Percentiles rank a stretch among this genome's conserved stretches.
Conservation (phyloP, 2,888 invertebrate species). For the Hyles lineata region DNA sequence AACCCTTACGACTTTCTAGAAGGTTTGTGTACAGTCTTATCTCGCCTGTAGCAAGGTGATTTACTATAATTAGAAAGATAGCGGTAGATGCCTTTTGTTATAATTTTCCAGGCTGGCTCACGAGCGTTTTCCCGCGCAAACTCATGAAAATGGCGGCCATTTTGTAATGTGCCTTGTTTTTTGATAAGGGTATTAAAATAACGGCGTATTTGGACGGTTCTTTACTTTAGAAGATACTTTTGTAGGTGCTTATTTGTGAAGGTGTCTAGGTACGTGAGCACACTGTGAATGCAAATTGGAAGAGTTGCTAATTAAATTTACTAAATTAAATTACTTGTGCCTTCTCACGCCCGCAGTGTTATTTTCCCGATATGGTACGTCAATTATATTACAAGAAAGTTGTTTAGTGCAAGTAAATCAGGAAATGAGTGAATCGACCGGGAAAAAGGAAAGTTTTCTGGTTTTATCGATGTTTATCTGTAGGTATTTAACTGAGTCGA, state of each 20-base stretch:
- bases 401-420: slow-evolving; percentile 12
- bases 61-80: slow-evolving; percentile 86
- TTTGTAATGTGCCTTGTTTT: slow-evolving; percentile 85
- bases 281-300: slow-evolving; percentile 80
- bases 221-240: slow-evolving; percentile 68
- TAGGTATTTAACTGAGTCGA: slow-evolving; percentile 5
- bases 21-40: slow-evolving; percentile 74
- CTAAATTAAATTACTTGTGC: slow-evolving; percentile 41
- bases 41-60: slow-evolving; percentile 84
- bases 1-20: slow-evolving; percentile 69
- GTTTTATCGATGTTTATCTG: slow-evolving; percentile 19
- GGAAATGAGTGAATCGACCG: slow-evolving; percentile 5
- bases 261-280: slow-evolving; percentile 75
- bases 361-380: not conserved
- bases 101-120: slow-evolving; percentile 83
- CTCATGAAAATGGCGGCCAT: slow-evolving; percentile 82
- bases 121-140: slow-evolving; percentile 81
- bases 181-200: slow-evolving; percentile 85
- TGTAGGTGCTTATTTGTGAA: slow-evolving; percentile 64
- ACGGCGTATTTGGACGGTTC: slow-evolving; percentile 76
- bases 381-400: slow-evolving; percentile 11
- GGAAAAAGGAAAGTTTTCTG: slow-evolving; percentile 24
- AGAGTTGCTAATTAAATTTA: slow-evolving; percentile 75
- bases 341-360: slow-evolving; percentile 24
- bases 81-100: slow-evolving; percentile 85